Conservation (phyloP, 2,797 vertebrate genomes). For the Anniella stebbinsi region DNA sequence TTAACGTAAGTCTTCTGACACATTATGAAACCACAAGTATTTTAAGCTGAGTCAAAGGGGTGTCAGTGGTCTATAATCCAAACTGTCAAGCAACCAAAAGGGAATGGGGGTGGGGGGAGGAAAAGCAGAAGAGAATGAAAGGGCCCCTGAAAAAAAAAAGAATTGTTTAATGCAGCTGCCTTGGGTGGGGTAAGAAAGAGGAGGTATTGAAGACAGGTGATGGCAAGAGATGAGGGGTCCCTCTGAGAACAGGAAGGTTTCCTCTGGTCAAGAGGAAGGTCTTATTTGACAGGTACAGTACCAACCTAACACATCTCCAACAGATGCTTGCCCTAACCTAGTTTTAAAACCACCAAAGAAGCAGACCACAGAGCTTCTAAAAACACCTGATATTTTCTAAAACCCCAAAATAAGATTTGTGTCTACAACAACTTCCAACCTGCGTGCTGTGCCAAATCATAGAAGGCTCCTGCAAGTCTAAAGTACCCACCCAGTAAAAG, state of each 20-base stretch:
- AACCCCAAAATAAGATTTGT: neutral
- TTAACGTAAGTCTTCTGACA: conserved; percentile 71
- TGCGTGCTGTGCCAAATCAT: too few species aligned
- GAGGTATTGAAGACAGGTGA: neutral
- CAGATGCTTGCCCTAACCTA: neutral
- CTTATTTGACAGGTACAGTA: neutral
- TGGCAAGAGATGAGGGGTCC: conserved; percentile 15
- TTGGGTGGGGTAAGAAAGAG: neutral
- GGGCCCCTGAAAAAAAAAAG: neutral
- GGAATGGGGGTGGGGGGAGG: conserved; percentile 40
- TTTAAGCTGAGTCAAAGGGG: conserved; percentile 77
- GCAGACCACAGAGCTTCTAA: neutral
- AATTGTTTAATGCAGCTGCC: conserved; percentile 1
- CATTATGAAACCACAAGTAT: conserved; percentile 80
- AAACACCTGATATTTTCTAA: neutral
- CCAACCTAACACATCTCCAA: neutral
- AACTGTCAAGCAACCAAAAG: conserved; percentile 76
- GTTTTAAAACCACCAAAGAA: neutral
- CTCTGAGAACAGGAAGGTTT: neutral
- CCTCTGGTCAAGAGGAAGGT: neutral
- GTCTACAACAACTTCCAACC: neutral
- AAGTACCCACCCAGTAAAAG: neutral
- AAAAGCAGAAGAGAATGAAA: conserved; percentile 25
- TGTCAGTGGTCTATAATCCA: conserved; percentile 78
- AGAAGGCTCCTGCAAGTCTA: neutral